Base-by-base conservation (phyloP, 1,140 invertebrate species). In the Parasteatoda tepidariorum region DNA sequence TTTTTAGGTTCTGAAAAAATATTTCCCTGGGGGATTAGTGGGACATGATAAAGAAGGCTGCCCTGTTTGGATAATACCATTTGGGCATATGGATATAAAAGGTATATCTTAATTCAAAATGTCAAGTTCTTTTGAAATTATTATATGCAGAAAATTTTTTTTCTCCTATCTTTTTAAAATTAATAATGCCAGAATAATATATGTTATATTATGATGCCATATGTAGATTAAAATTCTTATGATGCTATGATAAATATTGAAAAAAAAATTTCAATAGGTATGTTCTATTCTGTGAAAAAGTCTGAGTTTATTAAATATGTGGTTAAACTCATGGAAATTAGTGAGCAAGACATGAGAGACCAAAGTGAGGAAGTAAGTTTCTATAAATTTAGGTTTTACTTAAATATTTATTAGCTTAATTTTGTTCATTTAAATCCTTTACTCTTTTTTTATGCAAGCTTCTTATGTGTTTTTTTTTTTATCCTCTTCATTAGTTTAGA, bases 41-140 rank as follows among this genome's bases (percentile, higher is more conserved):
- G 96, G 96, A 2, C 93, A 91, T 85, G 95, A 97, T 87, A 96
- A 95, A 86, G 93, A 95, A 86, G 95, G 95, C n/a, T 93, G 93
- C 28, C 95, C 95, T 88, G 89, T 90, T 7, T 89, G 88, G 88
- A 86, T 89, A 30, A 88, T 90, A 57, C 87, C 88, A 13, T 85
- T 88, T 75, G 88, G 89, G 24, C 62, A 86, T 26, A 85, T 87
- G 57, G 89, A 90, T 84, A 83, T 88, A 7, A 89, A 88, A 87
- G 89, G 89, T 86, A 81, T 67, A n/a, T 4, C 66, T 2, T 55
- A 54, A 55, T 18, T 71, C 18, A 28, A 13, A 48, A 48, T 2
- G 38, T 48, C 18, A 13, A 41, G 5, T 41, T 41, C 9, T 48
- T 48, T 18, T 67, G 24, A 24, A 38, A 18, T 41, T 59, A 26